A percentile compares a stretch with the other conserved stretches of the same genome.
phyloP scores from a whole-genome alignment of 2,888 invertebrate genomes.

The Ophion costatus region DNA sequence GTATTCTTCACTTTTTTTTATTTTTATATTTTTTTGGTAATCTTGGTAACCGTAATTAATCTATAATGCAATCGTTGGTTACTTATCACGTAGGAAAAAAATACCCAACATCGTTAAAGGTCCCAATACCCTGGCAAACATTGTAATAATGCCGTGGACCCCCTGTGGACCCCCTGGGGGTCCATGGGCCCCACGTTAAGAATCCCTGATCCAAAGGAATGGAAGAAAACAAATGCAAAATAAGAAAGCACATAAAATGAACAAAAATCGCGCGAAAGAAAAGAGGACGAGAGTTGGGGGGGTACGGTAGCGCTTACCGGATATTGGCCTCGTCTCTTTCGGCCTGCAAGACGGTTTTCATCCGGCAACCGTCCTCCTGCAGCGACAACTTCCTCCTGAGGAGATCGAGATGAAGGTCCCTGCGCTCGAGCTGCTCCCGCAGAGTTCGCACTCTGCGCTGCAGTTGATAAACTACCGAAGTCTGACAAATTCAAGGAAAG shows the following conservation, averaged over 20 bases:
- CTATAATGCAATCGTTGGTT: too few relatives aligned
- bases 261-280: not conserved
- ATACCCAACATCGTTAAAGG: too few relatives aligned
- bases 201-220: too few relatives aligned
- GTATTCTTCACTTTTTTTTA: too few relatives aligned
- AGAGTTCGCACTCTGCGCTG: conserved; percentile 94
- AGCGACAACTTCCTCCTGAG: conserved; percentile 93
- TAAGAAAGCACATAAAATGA: not conserved
- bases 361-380: conserved; percentile 90
- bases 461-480: conserved; percentile 94
- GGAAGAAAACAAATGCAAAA: conserved; percentile 3
- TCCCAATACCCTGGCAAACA: too few relatives aligned
- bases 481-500: conserved; percentile 84
- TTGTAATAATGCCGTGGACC: too few relatives aligned
- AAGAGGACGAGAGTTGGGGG: conserved; percentile 6
- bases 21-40: too few relatives aligned
- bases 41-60: too few relatives aligned
- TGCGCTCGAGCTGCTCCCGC: conserved; percentile 95
- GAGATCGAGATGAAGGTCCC: conserved; percentile 96
- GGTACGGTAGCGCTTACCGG: conserved; percentile 75
- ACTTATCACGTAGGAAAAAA: too few relatives aligned
- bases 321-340: conserved; percentile 84
- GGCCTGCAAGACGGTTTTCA: conserved; percentile 86
- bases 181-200: too few relatives aligned
- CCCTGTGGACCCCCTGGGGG: too few relatives aligned